Conservation (phyloP, 2,797 vertebrate species). For the Hafferia zeledoni region DNA sequence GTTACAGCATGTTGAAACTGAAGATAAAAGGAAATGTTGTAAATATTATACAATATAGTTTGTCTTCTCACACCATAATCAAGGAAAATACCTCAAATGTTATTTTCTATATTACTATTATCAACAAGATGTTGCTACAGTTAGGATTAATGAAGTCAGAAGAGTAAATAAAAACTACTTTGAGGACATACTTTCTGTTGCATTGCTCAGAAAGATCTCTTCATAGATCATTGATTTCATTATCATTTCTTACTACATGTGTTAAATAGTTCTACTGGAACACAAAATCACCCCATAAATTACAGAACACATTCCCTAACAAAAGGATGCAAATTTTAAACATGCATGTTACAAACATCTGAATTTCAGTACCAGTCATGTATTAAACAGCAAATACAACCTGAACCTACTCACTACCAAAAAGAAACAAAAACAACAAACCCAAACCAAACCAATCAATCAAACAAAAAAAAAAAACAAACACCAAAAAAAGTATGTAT, state of each 20-base stretch:
- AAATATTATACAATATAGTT: background rate
- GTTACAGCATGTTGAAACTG: background rate
- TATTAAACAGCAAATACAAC: background rate
- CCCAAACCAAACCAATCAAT: too few species aligned
- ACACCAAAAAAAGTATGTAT: background rate
- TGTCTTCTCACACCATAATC: background rate
- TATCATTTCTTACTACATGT: background rate
- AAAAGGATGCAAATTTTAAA: background rate
- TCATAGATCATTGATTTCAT: background rate
- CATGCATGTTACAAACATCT: background rate
- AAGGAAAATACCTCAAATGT: background rate
- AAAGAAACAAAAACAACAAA: background rate
- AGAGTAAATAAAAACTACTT: background rate
- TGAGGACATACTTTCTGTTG: background rate
- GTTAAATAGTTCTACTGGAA: background rate
- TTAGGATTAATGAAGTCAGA: background rate
- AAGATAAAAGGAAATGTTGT: background rate
- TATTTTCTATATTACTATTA: background rate
- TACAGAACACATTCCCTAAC: background rate
- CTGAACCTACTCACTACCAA: background rate
- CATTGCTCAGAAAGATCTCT: background rate
- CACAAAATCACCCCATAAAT: background rate
- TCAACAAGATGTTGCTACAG: background rate
- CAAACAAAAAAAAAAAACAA: background rate
- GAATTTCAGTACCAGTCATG: background rate